Percentiles rank a stretch among this genome's conserved stretches.
Evolutionary conservation across 2,113 vertebrate species (phyloP).

Genomic region (Mohoua ochrocephala): DNA sequence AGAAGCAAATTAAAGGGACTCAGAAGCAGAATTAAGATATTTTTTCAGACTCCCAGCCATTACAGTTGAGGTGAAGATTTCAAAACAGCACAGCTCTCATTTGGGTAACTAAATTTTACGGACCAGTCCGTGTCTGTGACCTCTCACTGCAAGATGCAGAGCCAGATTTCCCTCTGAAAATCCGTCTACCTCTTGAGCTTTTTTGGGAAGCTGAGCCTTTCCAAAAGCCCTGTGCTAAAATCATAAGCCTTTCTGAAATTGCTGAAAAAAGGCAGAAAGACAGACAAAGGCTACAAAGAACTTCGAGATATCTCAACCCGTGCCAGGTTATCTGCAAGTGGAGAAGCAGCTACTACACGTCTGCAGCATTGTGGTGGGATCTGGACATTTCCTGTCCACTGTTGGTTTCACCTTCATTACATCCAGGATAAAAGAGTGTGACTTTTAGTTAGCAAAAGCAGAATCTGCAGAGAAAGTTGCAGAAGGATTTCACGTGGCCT

Average conservation of each 20-base stretch:
- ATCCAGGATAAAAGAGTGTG: background rate
- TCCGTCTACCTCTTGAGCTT: background rate
- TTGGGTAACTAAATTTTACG: background rate
- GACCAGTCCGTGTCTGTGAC: background rate
- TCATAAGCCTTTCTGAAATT: background rate
- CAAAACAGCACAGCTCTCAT: background rate
- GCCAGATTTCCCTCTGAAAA: background rate
- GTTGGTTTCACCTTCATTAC: background rate
- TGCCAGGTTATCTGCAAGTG: background rate
- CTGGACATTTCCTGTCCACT: background rate
- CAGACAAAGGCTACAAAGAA: background rate
- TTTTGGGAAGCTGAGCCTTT: background rate
- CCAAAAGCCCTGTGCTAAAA: background rate
- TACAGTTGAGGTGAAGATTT: background rate
- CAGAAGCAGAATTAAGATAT: background rate
- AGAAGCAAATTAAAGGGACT: background rate
- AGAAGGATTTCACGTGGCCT: background rate
- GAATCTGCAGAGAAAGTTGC: background rate
- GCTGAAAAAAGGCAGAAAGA: background rate
- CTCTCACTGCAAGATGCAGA: background rate
- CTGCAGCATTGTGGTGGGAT: background rate
- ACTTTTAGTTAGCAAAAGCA: background rate
- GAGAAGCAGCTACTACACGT: background rate
- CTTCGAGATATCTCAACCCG: accelerated
- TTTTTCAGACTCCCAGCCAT: background rate